Evolutionary conservation across 2,113 vertebrate species (phyloP).

Genomic region (Atractosteus spatula): DNA sequence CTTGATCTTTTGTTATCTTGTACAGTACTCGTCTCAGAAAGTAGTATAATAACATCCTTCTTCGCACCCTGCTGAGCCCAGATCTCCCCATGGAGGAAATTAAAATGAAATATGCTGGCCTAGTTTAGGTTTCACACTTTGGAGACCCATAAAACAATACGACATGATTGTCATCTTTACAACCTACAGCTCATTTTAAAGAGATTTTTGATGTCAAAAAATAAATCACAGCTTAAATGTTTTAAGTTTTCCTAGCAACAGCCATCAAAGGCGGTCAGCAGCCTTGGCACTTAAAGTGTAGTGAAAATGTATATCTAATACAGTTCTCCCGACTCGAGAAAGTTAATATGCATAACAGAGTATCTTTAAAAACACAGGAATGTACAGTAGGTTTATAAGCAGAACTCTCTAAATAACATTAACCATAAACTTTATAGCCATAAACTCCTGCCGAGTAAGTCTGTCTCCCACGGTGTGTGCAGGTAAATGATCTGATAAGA

Average conservation of each 20-base stretch:
- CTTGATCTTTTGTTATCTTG: neutral
- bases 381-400: no score
- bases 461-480: no score
- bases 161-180: conserved; percentile 42
- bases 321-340: neutral
- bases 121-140: conserved; percentile 15
- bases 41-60: conserved; percentile 30
- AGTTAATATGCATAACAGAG: neutral
- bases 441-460: no score
- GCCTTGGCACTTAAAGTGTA: neutral
- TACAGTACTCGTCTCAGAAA: conserved; percentile 9
- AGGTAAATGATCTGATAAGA: no score
- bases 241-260: conserved; percentile 22
- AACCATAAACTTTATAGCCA: no score
- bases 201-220: conserved; percentile 30
- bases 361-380: no score
- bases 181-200: conserved; percentile 33
- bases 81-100: conserved; percentile 35
- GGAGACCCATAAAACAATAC: conserved; percentile 32
- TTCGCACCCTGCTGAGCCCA: conserved; percentile 19
- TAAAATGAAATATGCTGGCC: conserved; percentile 38
- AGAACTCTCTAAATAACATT: no score
- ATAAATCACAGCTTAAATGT: conserved; percentile 35
- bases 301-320: neutral
- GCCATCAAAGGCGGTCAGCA: neutral